Evolutionary conservation across 2,888 invertebrate species (phyloP).

Genomic region (Lycaena phlaeas): DNA sequence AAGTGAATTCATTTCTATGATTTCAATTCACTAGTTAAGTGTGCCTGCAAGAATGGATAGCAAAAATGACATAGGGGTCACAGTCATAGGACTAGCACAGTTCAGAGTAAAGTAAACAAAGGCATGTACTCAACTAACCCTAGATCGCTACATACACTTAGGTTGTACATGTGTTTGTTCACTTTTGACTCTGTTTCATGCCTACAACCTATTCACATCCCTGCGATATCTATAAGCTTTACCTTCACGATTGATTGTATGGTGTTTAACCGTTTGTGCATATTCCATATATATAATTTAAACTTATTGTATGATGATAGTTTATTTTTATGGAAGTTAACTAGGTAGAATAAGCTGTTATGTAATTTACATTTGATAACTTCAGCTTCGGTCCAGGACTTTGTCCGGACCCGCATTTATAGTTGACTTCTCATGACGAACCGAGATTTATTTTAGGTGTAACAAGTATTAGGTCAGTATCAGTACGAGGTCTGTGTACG

Average conservation of each 20-base stretch:
- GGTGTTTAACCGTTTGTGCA: slow-evolving; percentile 34
- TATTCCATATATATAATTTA: slow-evolving; percentile 45
- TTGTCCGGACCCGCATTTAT: slow-evolving; percentile 64
- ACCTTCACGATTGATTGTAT: slow-evolving; percentile 30
- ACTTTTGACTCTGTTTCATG: not conserved
- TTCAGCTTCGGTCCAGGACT: slow-evolving; percentile 39
- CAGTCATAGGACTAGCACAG: slow-evolving; percentile 3
- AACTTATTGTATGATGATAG: slow-evolving; percentile 65
- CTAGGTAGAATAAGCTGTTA: slow-evolving; percentile 71
- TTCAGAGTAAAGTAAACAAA: not conserved
- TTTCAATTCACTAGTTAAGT: slow-evolving; percentile 48
- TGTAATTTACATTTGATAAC: slow-evolving; percentile 51
- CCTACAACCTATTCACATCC: slow-evolving; percentile 50
- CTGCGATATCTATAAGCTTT: slow-evolving; percentile 28
- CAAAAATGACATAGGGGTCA: not conserved
- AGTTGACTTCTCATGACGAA: slow-evolving; percentile 58
- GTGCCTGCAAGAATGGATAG: slow-evolving; percentile 31
- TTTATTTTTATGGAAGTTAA: slow-evolving; percentile 69
- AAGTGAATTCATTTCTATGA: slow-evolving; percentile 64
- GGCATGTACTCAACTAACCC: not conserved
- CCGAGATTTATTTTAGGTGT: slow-evolving; percentile 67
- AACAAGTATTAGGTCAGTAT: slow-evolving; percentile 60
- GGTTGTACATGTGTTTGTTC: slow-evolving; percentile 11
- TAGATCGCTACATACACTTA: not conserved
- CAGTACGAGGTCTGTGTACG: slow-evolving; percentile 51